A percentile compares a stretch with the other conserved stretches of the same genome.
These are phyloP conservation scores for Temnothorax longispinosus DNA, from an alignment of 1,140 invertebrate species.

Conservation along the genomic window DNA sequence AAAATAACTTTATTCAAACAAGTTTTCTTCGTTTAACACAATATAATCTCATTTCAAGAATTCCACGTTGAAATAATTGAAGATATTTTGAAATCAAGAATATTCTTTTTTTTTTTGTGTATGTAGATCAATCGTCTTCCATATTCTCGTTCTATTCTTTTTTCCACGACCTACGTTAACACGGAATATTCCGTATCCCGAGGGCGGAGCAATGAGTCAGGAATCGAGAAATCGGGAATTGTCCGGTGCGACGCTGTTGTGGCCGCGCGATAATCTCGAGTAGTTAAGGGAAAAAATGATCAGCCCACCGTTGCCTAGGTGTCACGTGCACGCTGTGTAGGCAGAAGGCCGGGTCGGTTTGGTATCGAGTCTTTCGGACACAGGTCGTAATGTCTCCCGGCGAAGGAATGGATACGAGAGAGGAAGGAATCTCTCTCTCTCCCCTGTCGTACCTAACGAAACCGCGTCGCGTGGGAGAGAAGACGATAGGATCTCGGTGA, in stretches of 20 bases:
- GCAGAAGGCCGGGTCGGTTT: constrained; percentile 54
- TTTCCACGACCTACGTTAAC: constrained; percentile 50
- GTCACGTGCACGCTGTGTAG: constrained; percentile 66
- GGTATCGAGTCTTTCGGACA: constrained; percentile 67
- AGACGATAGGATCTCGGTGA: constrained; percentile 68
- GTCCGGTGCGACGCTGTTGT: constrained; percentile 23
- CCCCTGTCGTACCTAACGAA: constrained; percentile 27
- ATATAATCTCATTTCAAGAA: too few relatives aligned
- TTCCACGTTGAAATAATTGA: too few relatives aligned
- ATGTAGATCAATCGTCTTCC: background rate
- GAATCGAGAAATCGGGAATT: constrained; percentile 58
- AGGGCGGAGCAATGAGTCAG: constrained; percentile 68
- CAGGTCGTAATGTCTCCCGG: constrained; percentile 67
- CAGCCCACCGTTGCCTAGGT: constrained; percentile 68
- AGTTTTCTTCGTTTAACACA: too few relatives aligned
- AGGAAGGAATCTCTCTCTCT: constrained; percentile 55
- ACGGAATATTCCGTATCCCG: constrained; percentile 4
- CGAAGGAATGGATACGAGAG: constrained; percentile 49
- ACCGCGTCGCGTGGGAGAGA: constrained; percentile 66
- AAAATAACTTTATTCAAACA: too few relatives aligned
- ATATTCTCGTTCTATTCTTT: background rate
- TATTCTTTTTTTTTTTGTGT: too few relatives aligned
- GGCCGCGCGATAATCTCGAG: constrained; percentile 68
- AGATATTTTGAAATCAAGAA: too few relatives aligned
- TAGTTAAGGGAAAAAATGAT: constrained; percentile 62